Evolutionary conservation across 2,113 vertebrate species (phyloP).

Genomic region (Pipra filicauda): DNA sequence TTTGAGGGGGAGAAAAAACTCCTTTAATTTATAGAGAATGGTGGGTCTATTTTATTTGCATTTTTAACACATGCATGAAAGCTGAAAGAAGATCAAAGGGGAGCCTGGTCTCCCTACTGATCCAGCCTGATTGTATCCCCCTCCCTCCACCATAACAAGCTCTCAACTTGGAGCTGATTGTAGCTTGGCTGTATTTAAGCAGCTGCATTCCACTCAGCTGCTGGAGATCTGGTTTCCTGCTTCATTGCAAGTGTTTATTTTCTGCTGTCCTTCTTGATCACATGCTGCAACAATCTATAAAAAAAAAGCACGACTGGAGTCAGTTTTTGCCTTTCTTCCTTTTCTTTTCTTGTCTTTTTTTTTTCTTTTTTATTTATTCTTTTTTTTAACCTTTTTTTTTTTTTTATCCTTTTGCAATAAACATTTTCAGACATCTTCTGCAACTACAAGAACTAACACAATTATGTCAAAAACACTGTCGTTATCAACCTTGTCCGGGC

Average conservation of each 20-base stretch:
- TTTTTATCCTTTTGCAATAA: slow-evolving; percentile 46
- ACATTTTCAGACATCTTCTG: slow-evolving; percentile 26
- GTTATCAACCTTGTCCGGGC: slow-evolving; percentile 25
- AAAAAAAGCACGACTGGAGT: slow-evolving; percentile 55
- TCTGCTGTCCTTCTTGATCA: slow-evolving; percentile 50
- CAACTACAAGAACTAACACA: slow-evolving; percentile 39
- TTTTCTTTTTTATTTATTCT: rapidly evolving
- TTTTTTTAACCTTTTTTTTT: neutral
- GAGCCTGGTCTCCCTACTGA: slow-evolving; percentile 25
- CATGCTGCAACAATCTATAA: slow-evolving; percentile 58
- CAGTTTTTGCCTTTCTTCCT: neutral
- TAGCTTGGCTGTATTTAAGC: slow-evolving; percentile 41
- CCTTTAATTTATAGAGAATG: slow-evolving; percentile 60
- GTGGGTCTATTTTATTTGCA: slow-evolving; percentile 54
- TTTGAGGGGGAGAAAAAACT: neutral
- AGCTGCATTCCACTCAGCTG: slow-evolving; percentile 31
- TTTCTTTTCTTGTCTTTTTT: neutral
- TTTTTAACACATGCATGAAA: slow-evolving; percentile 39
- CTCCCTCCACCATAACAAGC: neutral
- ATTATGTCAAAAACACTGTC: slow-evolving; percentile 26
- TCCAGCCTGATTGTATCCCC: slow-evolving; percentile 8
- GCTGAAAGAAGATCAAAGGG: slow-evolving; percentile 34
- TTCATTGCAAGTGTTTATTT: slow-evolving; percentile 69
- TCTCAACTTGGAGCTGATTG: slow-evolving; percentile 33
- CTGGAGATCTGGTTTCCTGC: slow-evolving; percentile 49